These are phyloP conservation scores for Chloroclysta siterata DNA, from an alignment of 2,888 invertebrate genomes.

Conservation along the genomic window DNA sequence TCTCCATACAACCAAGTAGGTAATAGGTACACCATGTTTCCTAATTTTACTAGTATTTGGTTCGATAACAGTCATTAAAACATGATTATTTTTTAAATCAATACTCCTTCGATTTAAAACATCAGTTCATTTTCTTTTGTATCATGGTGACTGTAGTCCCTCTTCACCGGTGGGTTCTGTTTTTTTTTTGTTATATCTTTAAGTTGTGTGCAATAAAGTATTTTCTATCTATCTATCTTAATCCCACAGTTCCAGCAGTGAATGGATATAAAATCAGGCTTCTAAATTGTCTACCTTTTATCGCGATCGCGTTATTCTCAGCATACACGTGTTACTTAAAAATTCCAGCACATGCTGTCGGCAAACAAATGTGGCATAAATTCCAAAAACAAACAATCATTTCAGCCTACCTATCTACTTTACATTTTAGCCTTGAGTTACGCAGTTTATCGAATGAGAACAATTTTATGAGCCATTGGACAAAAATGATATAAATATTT, in stretches of 20 bases:
- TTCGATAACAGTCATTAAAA: slow-evolving; percentile 13
- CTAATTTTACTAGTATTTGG: slow-evolving; percentile 20
- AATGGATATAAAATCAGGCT: no score
- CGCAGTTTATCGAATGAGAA: not conserved
- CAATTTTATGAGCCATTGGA: not conserved
- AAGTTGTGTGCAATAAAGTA: no score
- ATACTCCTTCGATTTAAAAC: no score
- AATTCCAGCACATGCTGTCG: not conserved
- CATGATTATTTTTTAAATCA: not conserved
- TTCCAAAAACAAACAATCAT: not conserved
- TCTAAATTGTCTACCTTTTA: not conserved
- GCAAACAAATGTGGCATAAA: not conserved
- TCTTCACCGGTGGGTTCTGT: no score
- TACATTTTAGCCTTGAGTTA: not conserved
- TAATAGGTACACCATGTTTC: slow-evolving; percentile 7
- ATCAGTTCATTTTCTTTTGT: no score
- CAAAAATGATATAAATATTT: not conserved
- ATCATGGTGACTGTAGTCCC: no score
- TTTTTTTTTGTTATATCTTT: no score
- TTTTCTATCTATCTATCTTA: no score
- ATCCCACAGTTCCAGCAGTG: no score
- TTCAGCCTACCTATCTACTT: not conserved
- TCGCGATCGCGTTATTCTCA: not conserved
- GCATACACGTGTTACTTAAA: not conserved
- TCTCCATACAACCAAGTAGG: not conserved